Conservation (phyloP, 1,140 invertebrate species). For the Argopecten irradians region DNA sequence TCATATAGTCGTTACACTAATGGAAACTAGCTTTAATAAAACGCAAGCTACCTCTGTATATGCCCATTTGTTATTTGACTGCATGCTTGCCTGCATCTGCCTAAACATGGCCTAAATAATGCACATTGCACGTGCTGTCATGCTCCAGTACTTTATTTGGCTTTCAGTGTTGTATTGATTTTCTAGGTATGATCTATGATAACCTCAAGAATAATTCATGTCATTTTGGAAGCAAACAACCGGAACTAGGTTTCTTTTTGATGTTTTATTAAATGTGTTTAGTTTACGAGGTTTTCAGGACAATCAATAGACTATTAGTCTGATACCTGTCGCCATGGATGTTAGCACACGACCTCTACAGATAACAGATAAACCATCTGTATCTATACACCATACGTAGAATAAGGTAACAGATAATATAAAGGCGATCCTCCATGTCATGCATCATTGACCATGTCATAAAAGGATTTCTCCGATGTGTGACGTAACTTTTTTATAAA, state of each 20-base stretch:
- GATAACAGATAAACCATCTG: too few species aligned
- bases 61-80: neutral
- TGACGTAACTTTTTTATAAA: too few species aligned
- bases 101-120: conserved; percentile 3
- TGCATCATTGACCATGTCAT: too few species aligned
- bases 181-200: neutral
- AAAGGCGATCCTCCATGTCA: too few species aligned
- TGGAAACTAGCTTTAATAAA: neutral
- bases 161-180: neutral
- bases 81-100: neutral
- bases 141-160: neutral
- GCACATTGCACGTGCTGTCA: neutral
- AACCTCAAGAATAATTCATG: conserved; percentile 2
- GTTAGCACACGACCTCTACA: too few species aligned
- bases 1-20: neutral
- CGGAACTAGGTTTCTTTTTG: neutral
- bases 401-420: too few species aligned
- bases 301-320: neutral
- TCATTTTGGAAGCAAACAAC: neutral
- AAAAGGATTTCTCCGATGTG: too few species aligned
- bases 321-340: too few species aligned
- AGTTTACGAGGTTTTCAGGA: neutral
- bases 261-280: neutral
- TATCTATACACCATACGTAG: too few species aligned
- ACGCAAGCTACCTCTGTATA: neutral